These are phyloP conservation scores for Ginglymostoma cirratum DNA, from an alignment of 2,113 vertebrate species.

Conservation along the genomic window DNA sequence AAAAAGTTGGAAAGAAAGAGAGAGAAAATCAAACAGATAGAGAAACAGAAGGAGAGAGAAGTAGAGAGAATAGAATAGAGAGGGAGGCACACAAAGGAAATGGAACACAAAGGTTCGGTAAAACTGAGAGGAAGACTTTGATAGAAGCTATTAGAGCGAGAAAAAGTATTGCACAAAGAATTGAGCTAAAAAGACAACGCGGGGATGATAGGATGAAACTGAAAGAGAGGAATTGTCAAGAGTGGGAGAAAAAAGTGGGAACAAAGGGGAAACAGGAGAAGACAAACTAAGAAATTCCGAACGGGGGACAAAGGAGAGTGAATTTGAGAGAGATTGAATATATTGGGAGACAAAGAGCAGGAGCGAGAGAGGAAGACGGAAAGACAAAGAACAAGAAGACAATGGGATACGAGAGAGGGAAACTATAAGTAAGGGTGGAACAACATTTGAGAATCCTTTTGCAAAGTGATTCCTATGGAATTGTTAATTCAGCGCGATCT, in stretches of 20 bases:
- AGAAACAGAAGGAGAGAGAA: too few relatives aligned
- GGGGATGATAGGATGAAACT: background rate
- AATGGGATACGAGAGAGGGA: background rate
- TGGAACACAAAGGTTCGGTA: accelerated
- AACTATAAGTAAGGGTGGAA: background rate
- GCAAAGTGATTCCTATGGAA: background rate
- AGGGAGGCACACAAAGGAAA: background rate
- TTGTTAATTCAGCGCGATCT: accelerated
- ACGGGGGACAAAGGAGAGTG: background rate
- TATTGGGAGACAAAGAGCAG: background rate
- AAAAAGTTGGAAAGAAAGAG: too few relatives aligned
- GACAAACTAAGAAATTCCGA: background rate
- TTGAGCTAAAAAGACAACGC: too few relatives aligned
- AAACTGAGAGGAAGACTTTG: background rate
- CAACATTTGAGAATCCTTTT: background rate
- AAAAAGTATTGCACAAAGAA: background rate
- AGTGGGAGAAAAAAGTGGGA: background rate
- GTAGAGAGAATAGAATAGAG: too few relatives aligned
- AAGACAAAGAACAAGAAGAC: background rate
- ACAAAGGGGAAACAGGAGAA: background rate
- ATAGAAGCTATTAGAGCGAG: background rate
- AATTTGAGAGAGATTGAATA: background rate
- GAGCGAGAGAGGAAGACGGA: background rate
- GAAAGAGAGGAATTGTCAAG: too few relatives aligned
- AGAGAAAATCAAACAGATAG: too few relatives aligned